Conservation (phyloP, 2,113 vertebrate genomes). For the Pimephales promelas region DNA sequence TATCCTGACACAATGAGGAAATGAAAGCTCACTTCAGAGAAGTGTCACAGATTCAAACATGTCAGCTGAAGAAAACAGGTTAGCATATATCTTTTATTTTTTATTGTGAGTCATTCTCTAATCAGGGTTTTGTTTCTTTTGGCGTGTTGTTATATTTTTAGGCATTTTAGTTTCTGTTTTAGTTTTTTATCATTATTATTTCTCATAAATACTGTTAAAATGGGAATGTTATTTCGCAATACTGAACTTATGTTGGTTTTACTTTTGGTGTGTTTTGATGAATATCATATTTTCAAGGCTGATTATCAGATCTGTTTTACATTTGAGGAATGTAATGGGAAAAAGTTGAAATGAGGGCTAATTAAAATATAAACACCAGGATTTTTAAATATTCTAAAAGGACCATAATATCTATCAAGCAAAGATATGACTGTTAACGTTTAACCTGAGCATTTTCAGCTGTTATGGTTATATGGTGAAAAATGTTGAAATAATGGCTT, state of each 20-base stretch:
- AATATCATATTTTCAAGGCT: neutral
- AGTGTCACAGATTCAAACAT: slow-evolving; percentile 21
- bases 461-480: neutral
- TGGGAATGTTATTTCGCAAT: neutral
- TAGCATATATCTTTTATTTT: neutral
- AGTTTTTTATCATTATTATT: neutral
- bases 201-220: neutral
- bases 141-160: neutral
- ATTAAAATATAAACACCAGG: neutral
- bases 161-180: neutral
- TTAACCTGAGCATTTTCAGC: neutral
- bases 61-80: slow-evolving; percentile 39
- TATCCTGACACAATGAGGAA: slow-evolving; percentile 19
- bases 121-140: neutral
- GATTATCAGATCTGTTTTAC: neutral
- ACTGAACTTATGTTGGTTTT: neutral
- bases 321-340: neutral
- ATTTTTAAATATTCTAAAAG: neutral
- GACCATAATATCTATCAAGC: too few relatives aligned
- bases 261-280: neutral
- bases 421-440: neutral
- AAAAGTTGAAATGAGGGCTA: neutral
- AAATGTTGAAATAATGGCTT: neutral
- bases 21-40: slow-evolving; percentile 26
- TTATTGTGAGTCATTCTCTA: neutral